phyloP scores from a whole-genome alignment of 2,113 vertebrate genomes.

The Myxocyprinus asiaticus region DNA sequence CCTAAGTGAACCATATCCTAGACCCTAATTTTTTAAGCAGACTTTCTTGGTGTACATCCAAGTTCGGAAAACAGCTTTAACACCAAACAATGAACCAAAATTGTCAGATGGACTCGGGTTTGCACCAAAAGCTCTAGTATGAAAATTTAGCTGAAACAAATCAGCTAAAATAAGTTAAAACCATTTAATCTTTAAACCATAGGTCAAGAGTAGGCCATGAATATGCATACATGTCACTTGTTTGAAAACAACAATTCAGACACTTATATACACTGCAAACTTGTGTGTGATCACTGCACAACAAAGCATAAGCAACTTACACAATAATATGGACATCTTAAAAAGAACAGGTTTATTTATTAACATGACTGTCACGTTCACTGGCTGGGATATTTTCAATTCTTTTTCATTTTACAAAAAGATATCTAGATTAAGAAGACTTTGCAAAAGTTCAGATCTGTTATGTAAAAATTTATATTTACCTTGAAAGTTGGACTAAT shows the following conservation, averaged over 20 bases:
- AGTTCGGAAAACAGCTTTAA: not conserved
- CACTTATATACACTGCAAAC: not conserved
- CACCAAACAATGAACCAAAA: not conserved
- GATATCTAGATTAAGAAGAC: too few species aligned
- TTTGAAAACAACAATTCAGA: too few species aligned
- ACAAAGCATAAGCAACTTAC: constrained; percentile 67
- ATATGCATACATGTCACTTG: constrained; percentile 31
- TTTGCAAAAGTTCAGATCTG: not conserved
- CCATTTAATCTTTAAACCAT: not conserved
- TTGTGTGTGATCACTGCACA: constrained; percentile 1
- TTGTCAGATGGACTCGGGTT: not conserved
- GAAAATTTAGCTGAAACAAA: not conserved
- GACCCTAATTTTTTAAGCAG: not conserved
- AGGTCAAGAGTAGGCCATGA: not conserved
- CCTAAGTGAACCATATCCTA: too few species aligned
- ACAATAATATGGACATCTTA: constrained; percentile 50
- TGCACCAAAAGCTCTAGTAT: not conserved
- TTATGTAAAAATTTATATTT: not conserved
- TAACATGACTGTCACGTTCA: constrained; percentile 2
- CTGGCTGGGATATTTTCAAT: not conserved
- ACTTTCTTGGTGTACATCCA: not conserved
- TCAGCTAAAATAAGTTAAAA: not conserved
- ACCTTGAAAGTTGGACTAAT: constrained; percentile 80
- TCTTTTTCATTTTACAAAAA: too few species aligned
- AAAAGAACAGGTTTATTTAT: constrained; percentile 50